These are phyloP conservation scores for Conus canariensis DNA, from an alignment of 2,888 invertebrate species.

Conservation along the genomic window DNA sequence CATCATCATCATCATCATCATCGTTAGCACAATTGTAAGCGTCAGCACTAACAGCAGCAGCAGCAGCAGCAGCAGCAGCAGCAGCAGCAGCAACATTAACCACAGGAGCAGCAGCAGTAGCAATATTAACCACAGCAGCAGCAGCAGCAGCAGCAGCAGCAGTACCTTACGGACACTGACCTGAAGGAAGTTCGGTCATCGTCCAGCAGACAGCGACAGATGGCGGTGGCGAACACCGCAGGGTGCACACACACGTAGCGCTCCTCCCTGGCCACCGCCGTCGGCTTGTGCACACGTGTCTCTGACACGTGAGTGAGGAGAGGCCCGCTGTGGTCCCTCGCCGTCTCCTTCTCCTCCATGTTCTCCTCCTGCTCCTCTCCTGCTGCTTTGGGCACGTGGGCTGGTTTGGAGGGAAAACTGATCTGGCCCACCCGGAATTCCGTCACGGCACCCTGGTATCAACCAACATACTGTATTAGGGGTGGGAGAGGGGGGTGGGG, in stretches of 20 bases:
- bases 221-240: constrained; percentile 48
- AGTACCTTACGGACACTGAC: background rate
- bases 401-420: background rate
- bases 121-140: too few species aligned
- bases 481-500: background rate
- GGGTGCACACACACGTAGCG: constrained; percentile 58
- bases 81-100: too few species aligned
- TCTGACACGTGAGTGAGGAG: too few species aligned
- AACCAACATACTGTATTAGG: background rate
- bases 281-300: too few species aligned
- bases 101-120: too few species aligned
- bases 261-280: background rate
- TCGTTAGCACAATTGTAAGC: too few species aligned
- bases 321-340: background rate
- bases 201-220: constrained; percentile 53
- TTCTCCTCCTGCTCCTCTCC: background rate
- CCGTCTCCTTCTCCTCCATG: background rate
- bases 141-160: too few species aligned
- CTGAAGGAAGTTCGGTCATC: constrained; percentile 56
- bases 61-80: too few species aligned
- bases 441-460: constrained; percentile 27
- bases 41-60: too few species aligned
- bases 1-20: too few species aligned
- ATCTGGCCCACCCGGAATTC: background rate
- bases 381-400: background rate